A percentile compares a stretch with the other conserved stretches of the same genome.
Evolutionary conservation across 1,140 invertebrate genomes (phyloP).

Genomic region (Anagrus nilaparvatae): DNA sequence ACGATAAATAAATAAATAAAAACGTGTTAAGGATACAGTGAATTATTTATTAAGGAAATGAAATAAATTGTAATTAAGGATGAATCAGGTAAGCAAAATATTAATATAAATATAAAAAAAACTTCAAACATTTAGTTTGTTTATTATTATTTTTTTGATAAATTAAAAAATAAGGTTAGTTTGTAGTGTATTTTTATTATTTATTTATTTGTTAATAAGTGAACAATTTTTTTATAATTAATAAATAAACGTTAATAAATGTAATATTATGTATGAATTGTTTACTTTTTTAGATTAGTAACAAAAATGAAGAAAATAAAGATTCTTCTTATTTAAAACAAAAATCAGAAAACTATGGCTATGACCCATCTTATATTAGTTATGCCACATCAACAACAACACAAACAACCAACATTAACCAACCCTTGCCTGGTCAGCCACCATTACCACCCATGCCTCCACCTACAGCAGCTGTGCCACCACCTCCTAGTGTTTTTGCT

Average conservation of each 20-base stretch:
- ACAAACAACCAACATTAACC: slow-evolving; percentile 23
- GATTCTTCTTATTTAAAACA: slow-evolving; percentile 22
- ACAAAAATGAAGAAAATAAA: slow-evolving; percentile 24
- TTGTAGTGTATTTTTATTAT: too few relatives aligned
- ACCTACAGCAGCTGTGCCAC: slow-evolving; percentile 30
- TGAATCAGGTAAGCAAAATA: too few relatives aligned
- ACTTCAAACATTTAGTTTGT: too few relatives aligned
- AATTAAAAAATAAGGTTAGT: too few relatives aligned
- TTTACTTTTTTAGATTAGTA: not conserved
- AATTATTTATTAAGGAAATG: too few relatives aligned
- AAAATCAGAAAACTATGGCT: slow-evolving; percentile 26
- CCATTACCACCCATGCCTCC: slow-evolving; percentile 40
- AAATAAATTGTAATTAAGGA: too few relatives aligned
- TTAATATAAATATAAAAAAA: too few relatives aligned
- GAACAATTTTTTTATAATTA: not conserved
- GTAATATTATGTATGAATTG: not conserved
- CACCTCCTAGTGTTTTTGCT: slow-evolving; percentile 34
- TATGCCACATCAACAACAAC: slow-evolving; percentile 20
- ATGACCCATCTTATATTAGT: slow-evolving; percentile 21
- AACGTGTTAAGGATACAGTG: too few relatives aligned
- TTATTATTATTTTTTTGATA: too few relatives aligned
- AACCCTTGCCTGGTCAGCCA: slow-evolving; percentile 38
- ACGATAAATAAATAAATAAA: too few relatives aligned
- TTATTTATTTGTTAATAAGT: too few relatives aligned
- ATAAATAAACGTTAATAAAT: not conserved